These are phyloP conservation scores for Listrodromus nycthemerus DNA, from an alignment of 2,888 invertebrate species.

Conservation along the genomic window DNA sequence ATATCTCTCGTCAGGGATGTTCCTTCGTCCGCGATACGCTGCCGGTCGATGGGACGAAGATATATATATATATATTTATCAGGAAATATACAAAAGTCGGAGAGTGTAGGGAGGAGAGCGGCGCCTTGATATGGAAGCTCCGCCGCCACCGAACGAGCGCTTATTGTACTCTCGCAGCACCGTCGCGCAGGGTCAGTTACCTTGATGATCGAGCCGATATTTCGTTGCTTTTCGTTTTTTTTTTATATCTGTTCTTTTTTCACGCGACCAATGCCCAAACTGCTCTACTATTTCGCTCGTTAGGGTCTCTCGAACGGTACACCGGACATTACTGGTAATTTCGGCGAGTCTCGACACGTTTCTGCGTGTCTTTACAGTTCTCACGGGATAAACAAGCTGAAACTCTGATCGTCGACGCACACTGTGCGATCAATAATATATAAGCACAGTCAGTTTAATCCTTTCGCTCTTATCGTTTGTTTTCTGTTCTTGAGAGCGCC, in stretches of 20 bases:
- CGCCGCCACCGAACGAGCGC: constrained; percentile 58
- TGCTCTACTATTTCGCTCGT: neutral
- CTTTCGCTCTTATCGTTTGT: constrained; percentile 6
- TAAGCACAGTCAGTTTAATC: constrained; percentile 34
- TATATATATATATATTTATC: neutral
- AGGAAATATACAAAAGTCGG: constrained; percentile 3
- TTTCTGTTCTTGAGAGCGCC: constrained; percentile 7
- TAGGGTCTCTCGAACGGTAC: constrained; percentile 15
- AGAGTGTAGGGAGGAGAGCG: constrained; percentile 9
- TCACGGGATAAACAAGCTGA: constrained; percentile 5
- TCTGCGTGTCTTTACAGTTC: constrained; percentile 1
- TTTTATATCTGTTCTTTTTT: constrained; percentile 19
- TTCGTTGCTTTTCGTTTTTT: constrained; percentile 28
- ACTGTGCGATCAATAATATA: constrained; percentile 19
- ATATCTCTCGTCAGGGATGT: neutral
- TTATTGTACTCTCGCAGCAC: constrained; percentile 70
- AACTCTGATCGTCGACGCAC: neutral
- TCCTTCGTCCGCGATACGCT: neutral
- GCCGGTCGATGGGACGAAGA: constrained; percentile 5
- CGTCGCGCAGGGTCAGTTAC: constrained; percentile 83
- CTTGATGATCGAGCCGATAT: constrained; percentile 69
- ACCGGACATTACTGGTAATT: constrained; percentile 26
- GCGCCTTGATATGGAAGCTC: constrained; percentile 54
- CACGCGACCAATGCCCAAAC: neutral
- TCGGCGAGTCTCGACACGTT: constrained; percentile 17